Percentiles rank a stretch among this genome's conserved stretches.
These are phyloP conservation scores for Gymnarchus niloticus DNA, from an alignment of 2,113 vertebrate species.

Conservation along the genomic window DNA sequence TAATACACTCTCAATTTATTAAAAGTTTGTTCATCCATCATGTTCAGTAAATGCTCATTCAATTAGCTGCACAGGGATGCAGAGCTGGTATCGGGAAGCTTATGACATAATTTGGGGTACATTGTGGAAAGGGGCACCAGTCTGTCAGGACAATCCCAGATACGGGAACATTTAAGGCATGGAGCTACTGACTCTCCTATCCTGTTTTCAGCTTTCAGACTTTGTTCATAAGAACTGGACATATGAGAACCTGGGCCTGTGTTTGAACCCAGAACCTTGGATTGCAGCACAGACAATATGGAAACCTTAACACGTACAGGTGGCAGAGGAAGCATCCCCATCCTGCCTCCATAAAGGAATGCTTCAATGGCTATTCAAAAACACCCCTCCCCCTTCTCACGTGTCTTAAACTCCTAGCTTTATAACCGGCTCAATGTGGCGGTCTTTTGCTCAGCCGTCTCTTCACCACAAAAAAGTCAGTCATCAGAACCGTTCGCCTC, in stretches of 20 bases:
- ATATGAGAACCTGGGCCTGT: not conserved
- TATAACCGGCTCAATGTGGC: not conserved
- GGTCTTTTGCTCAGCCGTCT: not conserved
- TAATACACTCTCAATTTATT: not conserved
- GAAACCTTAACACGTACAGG: not conserved
- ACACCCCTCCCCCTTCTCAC: not conserved
- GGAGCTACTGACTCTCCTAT: not conserved
- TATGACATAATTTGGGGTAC: not conserved
- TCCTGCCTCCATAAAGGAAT: too few relatives aligned
- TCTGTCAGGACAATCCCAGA: not conserved
- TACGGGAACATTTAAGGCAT: not conserved
- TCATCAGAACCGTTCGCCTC: not conserved
- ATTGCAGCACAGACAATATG: not conserved
- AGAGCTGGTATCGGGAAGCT: not conserved
- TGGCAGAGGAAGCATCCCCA: not conserved
- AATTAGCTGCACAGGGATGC: not conserved
- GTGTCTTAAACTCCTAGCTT: not conserved
- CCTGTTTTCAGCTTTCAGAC: not conserved
- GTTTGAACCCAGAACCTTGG: not conserved
- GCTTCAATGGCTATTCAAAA: not conserved
- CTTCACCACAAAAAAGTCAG: not conserved
- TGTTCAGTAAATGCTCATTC: slow-evolving; percentile 10
- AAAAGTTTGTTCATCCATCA: slow-evolving; percentile 15
- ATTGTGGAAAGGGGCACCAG: not conserved
- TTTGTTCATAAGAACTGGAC: not conserved